Base-by-base conservation (phyloP, 2,888 invertebrate species). In the Patella caerulea region DNA sequence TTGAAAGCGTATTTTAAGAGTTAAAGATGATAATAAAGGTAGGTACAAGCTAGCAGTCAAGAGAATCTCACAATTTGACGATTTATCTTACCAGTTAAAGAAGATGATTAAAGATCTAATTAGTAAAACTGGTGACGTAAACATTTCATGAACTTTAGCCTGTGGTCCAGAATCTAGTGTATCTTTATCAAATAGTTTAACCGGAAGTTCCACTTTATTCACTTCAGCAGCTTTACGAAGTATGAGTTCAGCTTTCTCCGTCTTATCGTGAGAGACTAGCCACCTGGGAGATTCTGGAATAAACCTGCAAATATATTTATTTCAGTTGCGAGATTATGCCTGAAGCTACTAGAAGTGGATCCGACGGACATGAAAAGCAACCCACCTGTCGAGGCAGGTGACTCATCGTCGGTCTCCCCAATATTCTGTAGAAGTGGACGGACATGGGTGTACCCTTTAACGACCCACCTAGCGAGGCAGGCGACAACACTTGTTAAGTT, bases 221-320 rank as follows among this genome's bases (percentile, higher is more conserved):
- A 74, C 79, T 34, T 79, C 74, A 4, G 84, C 85, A 15, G 81
- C 80, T 55, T 80, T 83, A 15, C 76, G 73, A 3, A 85, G 53
- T 82, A 96, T 95, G 79, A 95, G 95, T 79, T 95, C 94, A 0
- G 97, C 97, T 92, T 97, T 96, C 88, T 96, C 95, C 56, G 96
- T 93, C 78, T 95, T 93, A 17, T 96, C 96, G 89, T 95, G 95
- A 89, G 96, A 95, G 45, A 97, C 92, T n/a, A 97, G 93, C 97
- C 97, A 97, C 85, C 97, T 93, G 1, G 97, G 97, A 11, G 97
- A 97, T 92, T 97, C 97, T 0, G 97, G 97, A 87, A 97, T 93
- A 82, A 96, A 95, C 94, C 95, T 93, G 81, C 34, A 87, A 17
- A 19, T 9, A 45, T 7, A 45, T 9, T 45, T 45, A 45, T 45